A percentile compares a stretch with the other conserved stretches of the same genome.
Evolutionary conservation across 2,888 invertebrate genomes (phyloP).

Genomic region (Ichneumoninae sp.): DNA sequence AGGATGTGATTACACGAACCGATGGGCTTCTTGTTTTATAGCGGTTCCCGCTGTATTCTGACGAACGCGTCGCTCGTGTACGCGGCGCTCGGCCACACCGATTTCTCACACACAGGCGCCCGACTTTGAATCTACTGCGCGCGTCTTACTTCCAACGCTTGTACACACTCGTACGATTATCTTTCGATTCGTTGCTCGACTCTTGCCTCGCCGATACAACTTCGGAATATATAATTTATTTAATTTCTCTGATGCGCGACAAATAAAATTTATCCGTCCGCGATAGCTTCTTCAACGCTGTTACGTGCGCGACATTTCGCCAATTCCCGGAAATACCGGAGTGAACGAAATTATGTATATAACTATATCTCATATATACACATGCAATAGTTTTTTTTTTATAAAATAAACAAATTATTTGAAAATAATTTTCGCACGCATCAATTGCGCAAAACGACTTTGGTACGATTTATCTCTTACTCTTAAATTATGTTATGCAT

Average conservation of each 20-base stretch:
- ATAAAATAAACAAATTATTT: background rate
- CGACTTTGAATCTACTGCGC: background rate
- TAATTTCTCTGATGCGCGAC: conserved; percentile 1
- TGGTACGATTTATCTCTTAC: background rate
- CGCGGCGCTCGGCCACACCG: conserved; percentile 21
- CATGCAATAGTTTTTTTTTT: background rate
- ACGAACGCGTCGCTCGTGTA: conserved; percentile 13
- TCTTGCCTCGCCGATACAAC: background rate
- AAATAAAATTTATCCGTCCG: background rate
- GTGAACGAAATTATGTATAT: background rate
- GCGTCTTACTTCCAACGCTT: background rate
- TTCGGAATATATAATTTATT: background rate
- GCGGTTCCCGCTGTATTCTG: conserved; percentile 59
- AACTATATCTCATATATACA: background rate
- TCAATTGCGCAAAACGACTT: background rate
- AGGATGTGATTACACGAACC: conserved; percentile 71
- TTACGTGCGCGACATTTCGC: background rate
- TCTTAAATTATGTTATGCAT: background rate
- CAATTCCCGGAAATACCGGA: background rate
- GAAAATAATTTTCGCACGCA: background rate
- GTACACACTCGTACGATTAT: conserved; percentile 1
- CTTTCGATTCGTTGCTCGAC: conserved; percentile 14
- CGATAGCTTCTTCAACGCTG: background rate
- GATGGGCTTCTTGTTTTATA: conserved; percentile 75
- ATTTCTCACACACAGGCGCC: conserved; percentile 19